Percentiles rank a stretch among this genome's conserved stretches.
phyloP scores from a whole-genome alignment of 2,113 vertebrate genomes.

The Petaurus breviceps region DNA sequence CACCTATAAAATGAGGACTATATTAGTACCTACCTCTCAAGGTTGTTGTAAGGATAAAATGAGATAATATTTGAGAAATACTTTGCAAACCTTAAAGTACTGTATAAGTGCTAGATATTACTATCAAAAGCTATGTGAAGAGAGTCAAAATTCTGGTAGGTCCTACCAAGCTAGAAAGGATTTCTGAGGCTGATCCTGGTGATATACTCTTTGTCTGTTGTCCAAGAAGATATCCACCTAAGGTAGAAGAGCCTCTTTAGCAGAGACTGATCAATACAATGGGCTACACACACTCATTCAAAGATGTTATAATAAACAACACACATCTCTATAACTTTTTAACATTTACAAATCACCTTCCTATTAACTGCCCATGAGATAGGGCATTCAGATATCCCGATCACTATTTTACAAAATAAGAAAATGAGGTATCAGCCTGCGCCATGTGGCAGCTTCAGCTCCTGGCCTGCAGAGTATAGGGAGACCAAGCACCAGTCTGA shows the following conservation, averaged over 20 bases:
- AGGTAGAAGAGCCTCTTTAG: neutral
- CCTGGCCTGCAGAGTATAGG: too few relatives aligned
- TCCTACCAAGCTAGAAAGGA: neutral
- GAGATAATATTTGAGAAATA: neutral
- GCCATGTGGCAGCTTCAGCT: too few relatives aligned
- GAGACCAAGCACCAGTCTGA: too few relatives aligned
- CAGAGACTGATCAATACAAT: neutral
- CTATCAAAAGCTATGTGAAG: neutral
- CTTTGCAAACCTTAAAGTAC: neutral
- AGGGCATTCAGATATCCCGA: neutral
- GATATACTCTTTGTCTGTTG: neutral
- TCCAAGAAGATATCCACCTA: neutral
- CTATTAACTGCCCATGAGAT: neutral
- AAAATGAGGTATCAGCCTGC: neutral
- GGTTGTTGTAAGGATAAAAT: neutral
- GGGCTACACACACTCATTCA: neutral
- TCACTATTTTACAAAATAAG: neutral
- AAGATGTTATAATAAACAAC: neutral
- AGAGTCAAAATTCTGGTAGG: neutral
- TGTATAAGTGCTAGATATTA: neutral
- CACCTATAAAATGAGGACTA: neutral
- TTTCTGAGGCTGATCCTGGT: neutral
- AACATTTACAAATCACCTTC: neutral
- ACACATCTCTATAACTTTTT: neutral
- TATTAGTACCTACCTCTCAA: neutral